Evolutionary conservation across 2,888 invertebrate genomes (phyloP).

Genomic region (Latrodectus hesperus): DNA sequence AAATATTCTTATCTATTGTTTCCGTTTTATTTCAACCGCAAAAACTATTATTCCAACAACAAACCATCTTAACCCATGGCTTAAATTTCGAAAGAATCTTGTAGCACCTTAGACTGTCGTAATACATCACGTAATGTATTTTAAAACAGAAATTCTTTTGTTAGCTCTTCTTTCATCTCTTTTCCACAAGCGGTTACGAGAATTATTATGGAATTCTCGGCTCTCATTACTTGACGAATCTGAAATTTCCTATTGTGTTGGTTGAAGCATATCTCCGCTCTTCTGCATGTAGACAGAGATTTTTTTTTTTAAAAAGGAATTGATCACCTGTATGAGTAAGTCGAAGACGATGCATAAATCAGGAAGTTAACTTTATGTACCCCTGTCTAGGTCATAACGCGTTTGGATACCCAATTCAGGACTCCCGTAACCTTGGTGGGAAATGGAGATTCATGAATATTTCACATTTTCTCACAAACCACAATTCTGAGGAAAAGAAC

Average conservation of each 20-base stretch:
- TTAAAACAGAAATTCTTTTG: no score
- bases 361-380: not conserved
- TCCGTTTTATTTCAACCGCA: no score
- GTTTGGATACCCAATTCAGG: not conserved
- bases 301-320: not conserved
- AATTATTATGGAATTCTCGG: no score
- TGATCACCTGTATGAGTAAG: conserved; percentile 2
- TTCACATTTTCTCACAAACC: conserved; percentile 8
- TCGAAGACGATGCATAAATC: conserved; percentile 6
- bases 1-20: no score
- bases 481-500: no score
- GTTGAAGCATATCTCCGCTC: conserved; percentile 44
- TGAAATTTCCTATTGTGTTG: conserved; percentile 37
- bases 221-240: not conserved
- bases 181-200: no score
- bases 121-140: no score
- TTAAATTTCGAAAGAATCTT: no score
- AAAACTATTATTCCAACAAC: no score
- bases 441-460: conserved; percentile 30
- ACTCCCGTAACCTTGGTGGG: conserved; percentile 21
- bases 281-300: not conserved
- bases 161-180: no score
- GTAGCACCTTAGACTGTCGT: no score
- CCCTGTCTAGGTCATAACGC: conserved; percentile 8
- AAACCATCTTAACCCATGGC: no score